phyloP scores from a whole-genome alignment of 30 jellyfish, hydroid and myxozoan species.

The Chironex yamaguchii region DNA sequence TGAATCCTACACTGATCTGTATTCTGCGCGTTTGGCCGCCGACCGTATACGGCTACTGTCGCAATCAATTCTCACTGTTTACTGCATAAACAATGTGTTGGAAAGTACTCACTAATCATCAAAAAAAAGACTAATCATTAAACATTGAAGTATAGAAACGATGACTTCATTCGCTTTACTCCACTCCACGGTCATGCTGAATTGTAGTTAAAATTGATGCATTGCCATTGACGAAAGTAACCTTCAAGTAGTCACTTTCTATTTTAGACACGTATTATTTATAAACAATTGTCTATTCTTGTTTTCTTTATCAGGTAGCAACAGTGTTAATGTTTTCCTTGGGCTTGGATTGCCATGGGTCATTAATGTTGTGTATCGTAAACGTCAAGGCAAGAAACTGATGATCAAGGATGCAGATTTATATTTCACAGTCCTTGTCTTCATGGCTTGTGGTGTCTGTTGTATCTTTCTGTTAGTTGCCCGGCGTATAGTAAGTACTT shows the following conservation, averaged over 20 bases:
- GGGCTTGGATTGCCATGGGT: constrained; percentile 97
- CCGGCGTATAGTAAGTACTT: constrained; percentile 75
- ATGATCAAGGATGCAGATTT: constrained; percentile 63
- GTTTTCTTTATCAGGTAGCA: constrained; percentile 70
- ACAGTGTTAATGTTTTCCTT: constrained; percentile 92
- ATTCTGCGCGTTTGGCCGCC: no score
- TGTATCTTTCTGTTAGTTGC: constrained; percentile 58
- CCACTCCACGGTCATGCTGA: not conserved
- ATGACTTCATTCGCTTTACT: no score
- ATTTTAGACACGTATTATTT: no score
- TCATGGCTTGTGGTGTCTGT: constrained; percentile 80
- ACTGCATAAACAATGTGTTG: no score
- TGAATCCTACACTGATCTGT: no score
- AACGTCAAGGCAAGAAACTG: constrained; percentile 45
- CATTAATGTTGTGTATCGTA: constrained; percentile 58
- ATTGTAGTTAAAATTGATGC: not conserved
- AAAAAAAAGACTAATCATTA: no score
- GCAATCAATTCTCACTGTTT: no score
- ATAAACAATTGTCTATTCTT: not conserved
- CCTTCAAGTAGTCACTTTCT: not conserved
- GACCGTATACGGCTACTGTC: no score
- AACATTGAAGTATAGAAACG: no score
- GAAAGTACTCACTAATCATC: no score
- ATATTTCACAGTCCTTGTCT: constrained; percentile 73
- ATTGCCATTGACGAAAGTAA: no score